Conservation (phyloP, 2,113 vertebrate species). For the Motacilla alba region DNA sequence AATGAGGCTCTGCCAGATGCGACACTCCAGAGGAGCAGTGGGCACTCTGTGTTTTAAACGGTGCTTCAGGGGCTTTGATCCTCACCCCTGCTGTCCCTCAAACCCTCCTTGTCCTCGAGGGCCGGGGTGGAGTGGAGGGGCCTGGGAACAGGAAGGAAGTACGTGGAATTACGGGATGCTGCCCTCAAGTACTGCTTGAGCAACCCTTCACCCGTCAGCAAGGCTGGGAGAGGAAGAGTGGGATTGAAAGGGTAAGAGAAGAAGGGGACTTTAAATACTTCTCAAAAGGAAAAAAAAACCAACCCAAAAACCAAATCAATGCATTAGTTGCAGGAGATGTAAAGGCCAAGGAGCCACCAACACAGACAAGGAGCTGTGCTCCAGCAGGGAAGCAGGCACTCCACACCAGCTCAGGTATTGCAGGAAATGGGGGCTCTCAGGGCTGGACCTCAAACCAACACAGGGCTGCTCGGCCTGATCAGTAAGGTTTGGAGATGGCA, state of each 20-base stretch:
- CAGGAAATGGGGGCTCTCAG: background rate
- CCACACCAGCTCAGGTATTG: rapidly evolving
- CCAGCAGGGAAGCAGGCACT: background rate
- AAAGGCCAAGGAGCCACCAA: background rate
- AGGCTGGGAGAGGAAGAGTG: background rate
- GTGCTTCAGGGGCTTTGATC: slow-evolving; percentile 40
- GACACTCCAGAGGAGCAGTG: background rate
- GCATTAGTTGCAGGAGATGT: background rate
- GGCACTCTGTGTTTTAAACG: background rate
- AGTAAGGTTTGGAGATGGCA: background rate
- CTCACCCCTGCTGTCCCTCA: background rate
- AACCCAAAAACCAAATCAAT: background rate
- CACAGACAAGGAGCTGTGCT: rapidly evolving
- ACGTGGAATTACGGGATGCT: rapidly evolving
- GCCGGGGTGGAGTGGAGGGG: background rate
- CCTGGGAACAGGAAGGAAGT: slow-evolving; percentile 62
- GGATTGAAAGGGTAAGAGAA: background rate
- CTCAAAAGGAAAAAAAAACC: background rate
- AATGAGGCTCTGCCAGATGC: slow-evolving; percentile 33
- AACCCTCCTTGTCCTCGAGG: background rate
- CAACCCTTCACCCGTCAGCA: background rate
- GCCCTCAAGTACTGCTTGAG: slow-evolving; percentile 45
- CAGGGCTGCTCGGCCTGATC: background rate
- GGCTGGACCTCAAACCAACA: background rate
- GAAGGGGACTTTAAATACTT: background rate